Base-by-base conservation (phyloP, 1,140 invertebrate species). In the Leptinotarsa undecemlineata region DNA sequence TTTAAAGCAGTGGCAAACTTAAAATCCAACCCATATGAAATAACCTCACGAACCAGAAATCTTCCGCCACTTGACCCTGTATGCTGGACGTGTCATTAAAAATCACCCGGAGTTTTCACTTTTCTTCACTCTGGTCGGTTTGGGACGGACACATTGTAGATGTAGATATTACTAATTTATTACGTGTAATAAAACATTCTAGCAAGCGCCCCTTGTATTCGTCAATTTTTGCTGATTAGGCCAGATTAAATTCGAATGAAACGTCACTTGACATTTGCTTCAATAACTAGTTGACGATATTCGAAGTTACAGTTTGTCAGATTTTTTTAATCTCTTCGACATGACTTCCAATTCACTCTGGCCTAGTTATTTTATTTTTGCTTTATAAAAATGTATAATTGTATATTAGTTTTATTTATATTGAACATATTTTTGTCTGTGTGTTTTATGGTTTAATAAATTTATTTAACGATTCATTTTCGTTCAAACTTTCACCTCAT, bases 361-460 rank as follows among this genome's bases (percentile, higher is more conserved):
- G 51, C 51, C 17, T 57, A 57, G 17, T 57, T 15, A 73, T 70
- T 20, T 21, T 51, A 64, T 67, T 73, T 76, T 76, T 57, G 51
- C 68, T 76, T 76, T 69, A 70, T 76, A 48, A 64, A 69, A 69
- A 51, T 77, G 76, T 77, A 77, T 77, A 77, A 74, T 77, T 77
- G 76, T 77, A 77, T 71, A 77, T 77, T 77, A 72, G 68, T 77
- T 74, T 74, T 64, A 66, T 77, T 74, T 70, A 74, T 74, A 72
- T 72, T 72, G 72, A 69, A 71, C 66, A 74, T 77, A 74, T 71
- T 74, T 77, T 72, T 74, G 62, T 74, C 72, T 74, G 73, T 77
- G 76, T 74, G 73, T 77, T 74, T 77, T 77, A 74, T 66, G 69
- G 73, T 77, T 77, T 74, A 77, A 74, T 74, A 77, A 77, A 72